phyloP scores from a whole-genome alignment of 2,113 vertebrate species.

The Mellivora capensis region DNA sequence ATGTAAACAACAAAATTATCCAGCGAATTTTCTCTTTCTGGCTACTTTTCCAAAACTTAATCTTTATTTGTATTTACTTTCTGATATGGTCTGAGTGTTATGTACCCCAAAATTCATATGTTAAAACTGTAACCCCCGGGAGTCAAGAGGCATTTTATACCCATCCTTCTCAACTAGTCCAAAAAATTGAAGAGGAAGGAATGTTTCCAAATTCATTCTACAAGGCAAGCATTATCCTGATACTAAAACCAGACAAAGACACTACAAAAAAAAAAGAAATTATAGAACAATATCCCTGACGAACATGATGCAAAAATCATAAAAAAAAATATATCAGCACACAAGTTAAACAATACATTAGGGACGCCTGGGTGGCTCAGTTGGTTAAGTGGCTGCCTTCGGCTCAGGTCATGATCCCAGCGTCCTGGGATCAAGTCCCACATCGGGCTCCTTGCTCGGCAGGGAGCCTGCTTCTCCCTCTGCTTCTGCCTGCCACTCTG shows the following conservation, averaged over 20 bases:
- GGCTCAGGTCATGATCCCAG: no score
- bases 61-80: neutral
- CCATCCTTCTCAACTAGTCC: neutral
- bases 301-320: neutral
- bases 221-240: neutral
- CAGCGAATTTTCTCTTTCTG: neutral
- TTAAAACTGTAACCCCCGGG: neutral
- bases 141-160: neutral
- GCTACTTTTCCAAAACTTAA: neutral
- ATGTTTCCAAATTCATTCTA: neutral
- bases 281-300: neutral
- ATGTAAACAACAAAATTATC: neutral
- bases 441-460: no score
- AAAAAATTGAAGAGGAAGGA: neutral
- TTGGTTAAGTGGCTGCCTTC: no score
- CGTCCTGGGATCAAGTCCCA: no score
- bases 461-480: no score
- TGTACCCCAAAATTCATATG: neutral
- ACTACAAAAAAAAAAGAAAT: neutral
- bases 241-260: neutral
- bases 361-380: no score
- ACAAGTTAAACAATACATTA: neutral
- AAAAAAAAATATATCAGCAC: neutral
- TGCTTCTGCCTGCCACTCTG: no score
- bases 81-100: neutral